Percentiles rank a stretch among this genome's conserved stretches.
Conservation (phyloP, 2,888 invertebrate species). For the Hyposoter didymator region DNA sequence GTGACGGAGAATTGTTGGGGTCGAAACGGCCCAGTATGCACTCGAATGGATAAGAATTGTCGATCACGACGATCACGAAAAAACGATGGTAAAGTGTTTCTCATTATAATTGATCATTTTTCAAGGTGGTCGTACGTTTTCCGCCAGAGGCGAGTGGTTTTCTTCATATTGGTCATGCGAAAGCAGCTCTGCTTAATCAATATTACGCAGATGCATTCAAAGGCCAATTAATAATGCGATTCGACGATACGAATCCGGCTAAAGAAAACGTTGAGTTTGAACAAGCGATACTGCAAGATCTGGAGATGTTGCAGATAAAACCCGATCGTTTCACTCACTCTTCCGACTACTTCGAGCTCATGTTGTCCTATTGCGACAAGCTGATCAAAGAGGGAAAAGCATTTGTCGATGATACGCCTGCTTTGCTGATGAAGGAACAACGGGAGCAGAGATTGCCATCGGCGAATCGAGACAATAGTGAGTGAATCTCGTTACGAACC, state of each 20-base stretch:
- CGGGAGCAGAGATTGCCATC: slow-evolving; percentile 95
- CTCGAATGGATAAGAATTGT: too few relatives aligned
- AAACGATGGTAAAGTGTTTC: neutral
- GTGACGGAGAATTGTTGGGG: too few relatives aligned
- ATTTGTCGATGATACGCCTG: slow-evolving; percentile 98
- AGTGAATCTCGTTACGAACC: slow-evolving; percentile 76
- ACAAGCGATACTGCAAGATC: slow-evolving; percentile 97
- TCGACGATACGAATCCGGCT: slow-evolving; percentile 99
- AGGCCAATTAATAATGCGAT: slow-evolving; percentile 98
- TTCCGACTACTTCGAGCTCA: slow-evolving; percentile 97
- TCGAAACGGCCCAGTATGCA: too few relatives aligned
- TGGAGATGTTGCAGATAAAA: slow-evolving; percentile 95
- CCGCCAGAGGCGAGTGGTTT: slow-evolving; percentile 99
- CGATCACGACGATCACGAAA: neutral
- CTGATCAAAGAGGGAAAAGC: slow-evolving; percentile 95
- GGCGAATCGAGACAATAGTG: slow-evolving; percentile 93
- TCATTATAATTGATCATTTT: neutral
- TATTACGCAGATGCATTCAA: slow-evolving; percentile 97
- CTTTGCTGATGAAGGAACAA: slow-evolving; percentile 97
- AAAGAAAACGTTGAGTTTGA: slow-evolving; percentile 99
- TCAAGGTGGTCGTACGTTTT: slow-evolving; percentile 94
- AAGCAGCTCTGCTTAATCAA: slow-evolving; percentile 98
- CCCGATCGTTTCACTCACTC: slow-evolving; percentile 97
- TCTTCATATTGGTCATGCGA: slow-evolving; percentile 99
- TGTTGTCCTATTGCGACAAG: slow-evolving; percentile 94